phyloP scores from a whole-genome alignment of 2,888 invertebrate species.

The Lamproptera curius region DNA sequence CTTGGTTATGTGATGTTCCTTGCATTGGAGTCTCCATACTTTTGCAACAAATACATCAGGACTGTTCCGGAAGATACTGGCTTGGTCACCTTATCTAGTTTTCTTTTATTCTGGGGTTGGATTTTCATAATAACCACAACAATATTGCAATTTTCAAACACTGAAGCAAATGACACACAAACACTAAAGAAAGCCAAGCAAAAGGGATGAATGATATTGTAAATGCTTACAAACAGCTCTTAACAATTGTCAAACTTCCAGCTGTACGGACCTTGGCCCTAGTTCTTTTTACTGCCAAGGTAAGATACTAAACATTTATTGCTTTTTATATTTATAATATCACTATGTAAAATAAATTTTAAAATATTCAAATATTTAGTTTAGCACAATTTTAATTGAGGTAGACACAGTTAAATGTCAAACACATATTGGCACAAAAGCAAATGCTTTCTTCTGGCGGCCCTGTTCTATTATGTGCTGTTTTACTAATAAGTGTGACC shows the following conservation, averaged over 20 bases:
- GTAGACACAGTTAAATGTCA: too few species aligned
- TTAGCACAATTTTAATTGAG: too few species aligned
- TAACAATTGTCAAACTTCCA: slow-evolving; percentile 89
- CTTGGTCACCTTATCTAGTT: slow-evolving; percentile 86
- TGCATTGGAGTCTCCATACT: slow-evolving; percentile 96
- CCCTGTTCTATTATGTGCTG: too few species aligned
- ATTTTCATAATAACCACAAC: slow-evolving; percentile 94
- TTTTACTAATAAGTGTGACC: too few species aligned
- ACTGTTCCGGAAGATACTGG: slow-evolving; percentile 83
- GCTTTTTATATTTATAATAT: too few species aligned
- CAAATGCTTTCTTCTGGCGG: too few species aligned
- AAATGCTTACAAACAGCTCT: slow-evolving; percentile 89
- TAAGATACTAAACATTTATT: slow-evolving; percentile 44
- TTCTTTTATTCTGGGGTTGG: slow-evolving; percentile 96
- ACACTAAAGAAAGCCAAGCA: slow-evolving; percentile 43
- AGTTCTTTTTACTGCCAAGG: slow-evolving; percentile 94
- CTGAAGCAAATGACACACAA: slow-evolving; percentile 79
- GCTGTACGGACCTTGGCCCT: slow-evolving; percentile 87
- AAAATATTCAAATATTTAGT: too few species aligned
- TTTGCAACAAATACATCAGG: slow-evolving; percentile 96
- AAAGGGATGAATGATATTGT: slow-evolving; percentile 63
- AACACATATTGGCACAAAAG: too few species aligned
- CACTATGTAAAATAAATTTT: too few species aligned
- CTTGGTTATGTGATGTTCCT: slow-evolving; percentile 97
- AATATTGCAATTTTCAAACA: slow-evolving; percentile 92